Evolutionary conservation across 2,888 invertebrate species (phyloP).

Genomic region (Spicauda simplicius): DNA sequence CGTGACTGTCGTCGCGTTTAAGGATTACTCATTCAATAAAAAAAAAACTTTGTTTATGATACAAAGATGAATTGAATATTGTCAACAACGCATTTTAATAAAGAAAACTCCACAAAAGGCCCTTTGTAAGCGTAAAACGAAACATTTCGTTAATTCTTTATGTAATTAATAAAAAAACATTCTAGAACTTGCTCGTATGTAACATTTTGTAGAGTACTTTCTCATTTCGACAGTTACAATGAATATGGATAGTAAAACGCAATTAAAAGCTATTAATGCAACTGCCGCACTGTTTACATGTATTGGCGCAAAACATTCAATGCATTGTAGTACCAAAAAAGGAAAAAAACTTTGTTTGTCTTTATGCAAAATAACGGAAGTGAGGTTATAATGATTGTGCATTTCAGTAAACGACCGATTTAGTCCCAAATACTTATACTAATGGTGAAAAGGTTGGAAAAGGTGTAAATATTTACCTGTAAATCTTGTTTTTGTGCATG

Average conservation of each 20-base stretch:
- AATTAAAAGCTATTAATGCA: neutral
- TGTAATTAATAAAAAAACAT: too few relatives aligned
- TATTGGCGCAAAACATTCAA: constrained; percentile 10
- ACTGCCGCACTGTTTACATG: neutral
- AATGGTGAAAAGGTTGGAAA: constrained; percentile 10
- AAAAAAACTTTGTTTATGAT: neutral
- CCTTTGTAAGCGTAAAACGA: too few relatives aligned
- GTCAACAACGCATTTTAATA: neutral
- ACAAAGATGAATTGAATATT: neutral
- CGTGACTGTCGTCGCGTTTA: neutral
- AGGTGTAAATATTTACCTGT: constrained; percentile 61
- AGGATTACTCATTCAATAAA: neutral
- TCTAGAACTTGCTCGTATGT: too few relatives aligned
- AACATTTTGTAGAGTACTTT: too few relatives aligned
- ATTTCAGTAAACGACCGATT: constrained; percentile 39
- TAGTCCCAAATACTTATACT: neutral
- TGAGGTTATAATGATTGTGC: constrained; percentile 75
- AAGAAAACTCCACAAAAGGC: neutral
- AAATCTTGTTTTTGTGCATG: constrained; percentile 82
- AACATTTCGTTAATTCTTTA: too few relatives aligned
- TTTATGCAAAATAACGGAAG: constrained; percentile 41
- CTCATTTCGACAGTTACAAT: neutral
- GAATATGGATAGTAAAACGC: constrained; percentile 13
- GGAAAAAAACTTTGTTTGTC: constrained; percentile 29
- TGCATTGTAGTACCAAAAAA: constrained; percentile 6